These are phyloP conservation scores for Parapsyche elsis DNA, from an alignment of 1,140 invertebrate species.

Conservation along the genomic window DNA sequence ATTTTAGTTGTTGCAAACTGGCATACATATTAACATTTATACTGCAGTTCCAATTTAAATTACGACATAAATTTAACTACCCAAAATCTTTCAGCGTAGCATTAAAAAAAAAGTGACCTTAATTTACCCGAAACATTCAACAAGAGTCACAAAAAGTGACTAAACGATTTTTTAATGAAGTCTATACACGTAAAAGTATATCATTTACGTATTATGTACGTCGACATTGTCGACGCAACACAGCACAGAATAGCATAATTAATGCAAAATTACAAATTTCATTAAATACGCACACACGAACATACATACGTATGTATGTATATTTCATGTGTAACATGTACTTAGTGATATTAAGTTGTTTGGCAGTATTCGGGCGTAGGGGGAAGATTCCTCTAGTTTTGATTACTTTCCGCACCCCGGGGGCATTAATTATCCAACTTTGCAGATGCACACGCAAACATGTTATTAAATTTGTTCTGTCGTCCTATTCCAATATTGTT, in stretches of 20 bases:
- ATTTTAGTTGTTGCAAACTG: too few relatives aligned
- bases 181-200: background rate
- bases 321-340: background rate
- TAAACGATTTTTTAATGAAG: constrained; percentile 24
- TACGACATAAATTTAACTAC: background rate
- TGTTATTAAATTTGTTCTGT: constrained; percentile 20
- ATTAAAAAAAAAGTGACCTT: background rate
- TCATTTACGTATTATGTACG: too few relatives aligned
- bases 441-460: constrained; percentile 24
- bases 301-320: background rate
- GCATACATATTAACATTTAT: too few relatives aligned
- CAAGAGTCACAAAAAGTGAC: background rate
- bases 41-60: background rate
- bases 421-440: constrained; percentile 20
- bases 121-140: background rate
- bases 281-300: background rate
- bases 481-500: background rate
- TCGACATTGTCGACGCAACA: too few relatives aligned
- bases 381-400: constrained; percentile 6
- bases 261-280: too few relatives aligned
- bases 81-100: background rate
- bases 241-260: too few relatives aligned
- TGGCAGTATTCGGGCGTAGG: background rate
- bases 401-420: constrained; percentile 7
- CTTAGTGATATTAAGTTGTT: background rate